Conservation (phyloP, 2,888 invertebrate species). For the Lasius fuliginosus region DNA sequence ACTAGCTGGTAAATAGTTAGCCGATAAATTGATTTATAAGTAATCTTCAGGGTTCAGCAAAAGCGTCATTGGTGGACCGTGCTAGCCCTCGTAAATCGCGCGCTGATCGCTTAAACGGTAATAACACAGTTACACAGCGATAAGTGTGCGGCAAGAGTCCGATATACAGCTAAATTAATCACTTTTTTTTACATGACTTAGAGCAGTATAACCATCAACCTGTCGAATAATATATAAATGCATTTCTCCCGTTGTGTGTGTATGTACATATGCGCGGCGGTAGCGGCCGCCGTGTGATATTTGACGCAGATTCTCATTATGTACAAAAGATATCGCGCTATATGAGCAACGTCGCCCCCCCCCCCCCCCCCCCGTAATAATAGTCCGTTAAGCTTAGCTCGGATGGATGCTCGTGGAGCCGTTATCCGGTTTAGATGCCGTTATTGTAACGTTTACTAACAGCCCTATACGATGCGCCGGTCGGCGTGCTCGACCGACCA, state of each 20-base stretch:
- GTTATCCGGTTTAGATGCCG: slow-evolving; percentile 66
- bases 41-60: slow-evolving; percentile 65
- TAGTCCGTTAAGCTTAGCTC: slow-evolving; percentile 49
- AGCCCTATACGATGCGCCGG: slow-evolving; percentile 59
- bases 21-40: slow-evolving; percentile 71
- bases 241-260: slow-evolving; percentile 38
- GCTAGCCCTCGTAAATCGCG: slow-evolving; percentile 45
- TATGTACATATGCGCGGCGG: not conserved
- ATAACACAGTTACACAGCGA: slow-evolving; percentile 75
- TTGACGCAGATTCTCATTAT: slow-evolving; percentile 68
- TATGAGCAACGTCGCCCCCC: slow-evolving; percentile 66
- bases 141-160: slow-evolving; percentile 75
- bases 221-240: slow-evolving; percentile 70
- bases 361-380: slow-evolving; percentile 29
- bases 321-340: slow-evolving; percentile 75
- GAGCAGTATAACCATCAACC: slow-evolving; percentile 63
- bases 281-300: slow-evolving; percentile 50
- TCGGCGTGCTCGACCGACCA: slow-evolving; percentile 41
- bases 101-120: slow-evolving; percentile 70
- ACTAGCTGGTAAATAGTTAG: slow-evolving; percentile 71
- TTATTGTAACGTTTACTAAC: slow-evolving; percentile 67
- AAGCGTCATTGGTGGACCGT: slow-evolving; percentile 64
- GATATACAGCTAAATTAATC: slow-evolving; percentile 80
- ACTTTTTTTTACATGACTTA: slow-evolving; percentile 77
- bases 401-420: slow-evolving; percentile 42